These are phyloP conservation scores for Trachelus stipa DNA, from an alignment of 2,888 invertebrate species.

Conservation along the genomic window DNA sequence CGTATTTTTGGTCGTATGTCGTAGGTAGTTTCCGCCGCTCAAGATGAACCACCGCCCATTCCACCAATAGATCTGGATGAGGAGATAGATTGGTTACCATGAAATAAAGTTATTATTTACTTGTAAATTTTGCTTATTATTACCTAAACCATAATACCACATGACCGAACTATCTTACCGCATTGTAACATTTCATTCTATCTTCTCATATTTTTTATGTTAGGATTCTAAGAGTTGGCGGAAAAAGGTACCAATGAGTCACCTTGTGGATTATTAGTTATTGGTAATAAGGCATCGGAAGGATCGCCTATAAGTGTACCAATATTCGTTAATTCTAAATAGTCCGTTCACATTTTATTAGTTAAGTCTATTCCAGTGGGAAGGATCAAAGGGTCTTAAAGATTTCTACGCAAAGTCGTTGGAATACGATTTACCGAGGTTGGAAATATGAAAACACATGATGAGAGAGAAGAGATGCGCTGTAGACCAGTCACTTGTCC, in stretches of 20 bases:
- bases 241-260: neutral
- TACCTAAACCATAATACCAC: neutral
- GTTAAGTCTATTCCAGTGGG: neutral
- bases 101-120: neutral
- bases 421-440: neutral
- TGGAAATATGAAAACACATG: slow-evolving; percentile 17
- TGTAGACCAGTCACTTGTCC: slow-evolving; percentile 35
- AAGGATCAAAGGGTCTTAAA: neutral
- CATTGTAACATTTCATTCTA: neutral
- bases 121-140: neutral
- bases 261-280: neutral
- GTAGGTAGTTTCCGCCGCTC: slow-evolving; percentile 38
- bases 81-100: slow-evolving; percentile 33
- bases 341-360: neutral
- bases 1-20: slow-evolving; percentile 16
- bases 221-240: neutral
- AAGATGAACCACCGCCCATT: slow-evolving; percentile 53
- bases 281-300: neutral
- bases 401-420: neutral
- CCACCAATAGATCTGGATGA: slow-evolving; percentile 44
- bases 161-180: neutral
- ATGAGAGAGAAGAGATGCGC: slow-evolving; percentile 35
- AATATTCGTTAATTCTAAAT: neutral
- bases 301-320: neutral
- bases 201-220: neutral